Conservation (phyloP, 2,113 vertebrate species). For the Geothlypis trichas region DNA sequence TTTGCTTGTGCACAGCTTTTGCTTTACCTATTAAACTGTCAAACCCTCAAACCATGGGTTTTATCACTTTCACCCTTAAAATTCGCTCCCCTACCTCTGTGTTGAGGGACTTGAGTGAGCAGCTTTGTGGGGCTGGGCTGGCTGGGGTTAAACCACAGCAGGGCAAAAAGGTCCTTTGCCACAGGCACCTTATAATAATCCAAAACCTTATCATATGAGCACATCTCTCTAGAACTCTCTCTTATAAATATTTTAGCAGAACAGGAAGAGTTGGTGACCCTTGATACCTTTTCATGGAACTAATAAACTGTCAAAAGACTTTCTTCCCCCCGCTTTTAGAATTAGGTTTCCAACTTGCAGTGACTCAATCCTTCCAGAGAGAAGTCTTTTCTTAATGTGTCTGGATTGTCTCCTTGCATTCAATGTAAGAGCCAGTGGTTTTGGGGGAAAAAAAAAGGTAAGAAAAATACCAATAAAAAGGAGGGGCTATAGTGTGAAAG, state of each 20-base stretch:
- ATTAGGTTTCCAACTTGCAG: not conserved
- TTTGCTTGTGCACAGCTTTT: not conserved
- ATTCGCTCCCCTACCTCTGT: not conserved
- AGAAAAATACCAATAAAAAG: not conserved
- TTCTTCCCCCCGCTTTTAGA: not conserved
- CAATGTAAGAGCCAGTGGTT: not conserved
- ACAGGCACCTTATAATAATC: not conserved
- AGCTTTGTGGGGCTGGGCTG: not conserved
- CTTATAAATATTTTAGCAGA: conserved; percentile 16
- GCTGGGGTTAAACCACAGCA: not conserved
- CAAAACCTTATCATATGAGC: not conserved
- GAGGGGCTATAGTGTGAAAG: not conserved
- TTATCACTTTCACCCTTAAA: not conserved
- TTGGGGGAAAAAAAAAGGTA: fast-evolving
- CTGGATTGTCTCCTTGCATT: not conserved
- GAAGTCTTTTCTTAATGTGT: not conserved
- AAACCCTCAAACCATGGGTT: not conserved
- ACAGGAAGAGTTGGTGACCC: not conserved
- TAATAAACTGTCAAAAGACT: not conserved
- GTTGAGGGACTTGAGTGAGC: not conserved
- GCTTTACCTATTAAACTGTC: not conserved
- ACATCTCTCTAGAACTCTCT: not conserved
- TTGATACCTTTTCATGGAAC: not conserved
- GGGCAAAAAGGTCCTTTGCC: not conserved
- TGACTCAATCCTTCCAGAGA: not conserved